Conservation (phyloP, 2,113 vertebrate species). For the Morone chrysops region DNA sequence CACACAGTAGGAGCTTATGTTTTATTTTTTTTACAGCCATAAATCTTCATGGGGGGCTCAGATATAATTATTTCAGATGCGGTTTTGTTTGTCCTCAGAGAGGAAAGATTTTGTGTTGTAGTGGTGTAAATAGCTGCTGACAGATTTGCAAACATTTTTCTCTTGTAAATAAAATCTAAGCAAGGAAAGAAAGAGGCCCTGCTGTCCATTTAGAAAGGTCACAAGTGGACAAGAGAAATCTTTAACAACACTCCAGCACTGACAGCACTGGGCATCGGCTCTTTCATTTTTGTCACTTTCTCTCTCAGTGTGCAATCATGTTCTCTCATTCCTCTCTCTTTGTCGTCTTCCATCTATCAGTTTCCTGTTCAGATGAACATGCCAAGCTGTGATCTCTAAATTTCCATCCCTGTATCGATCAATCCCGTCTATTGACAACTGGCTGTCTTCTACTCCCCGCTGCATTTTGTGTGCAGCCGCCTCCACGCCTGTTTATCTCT, state of each 20-base stretch:
- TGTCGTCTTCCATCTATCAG: constrained; percentile 24
- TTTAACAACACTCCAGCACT: background rate
- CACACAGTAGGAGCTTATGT: constrained; percentile 38
- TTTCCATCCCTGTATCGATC: constrained; percentile 36
- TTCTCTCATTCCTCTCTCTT: background rate
- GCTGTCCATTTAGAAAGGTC: constrained; percentile 54
- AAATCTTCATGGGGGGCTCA: constrained; percentile 31
- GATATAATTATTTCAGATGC: constrained; percentile 42
- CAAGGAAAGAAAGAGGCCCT: constrained; percentile 9
- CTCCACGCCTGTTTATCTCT: constrained; percentile 27
- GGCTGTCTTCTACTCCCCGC: background rate
- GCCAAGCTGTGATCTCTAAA: constrained; percentile 48
- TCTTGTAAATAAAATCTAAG: constrained; percentile 1
- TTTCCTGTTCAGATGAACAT: constrained; percentile 18
- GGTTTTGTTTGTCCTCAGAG: constrained; percentile 35
- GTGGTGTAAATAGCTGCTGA: constrained; percentile 10
- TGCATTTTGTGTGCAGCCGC: constrained; percentile 5
- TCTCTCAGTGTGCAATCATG: background rate
- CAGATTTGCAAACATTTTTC: constrained; percentile 3
- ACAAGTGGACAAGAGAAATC: constrained; percentile 13
- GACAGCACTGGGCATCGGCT: background rate
- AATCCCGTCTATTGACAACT: background rate
- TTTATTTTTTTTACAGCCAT: constrained; percentile 31
- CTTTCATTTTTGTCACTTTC: constrained; percentile 29
- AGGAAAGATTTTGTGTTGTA: background rate